Evolutionary conservation across 2,113 vertebrate genomes (phyloP).

Genomic region (Phycodurus eques): DNA sequence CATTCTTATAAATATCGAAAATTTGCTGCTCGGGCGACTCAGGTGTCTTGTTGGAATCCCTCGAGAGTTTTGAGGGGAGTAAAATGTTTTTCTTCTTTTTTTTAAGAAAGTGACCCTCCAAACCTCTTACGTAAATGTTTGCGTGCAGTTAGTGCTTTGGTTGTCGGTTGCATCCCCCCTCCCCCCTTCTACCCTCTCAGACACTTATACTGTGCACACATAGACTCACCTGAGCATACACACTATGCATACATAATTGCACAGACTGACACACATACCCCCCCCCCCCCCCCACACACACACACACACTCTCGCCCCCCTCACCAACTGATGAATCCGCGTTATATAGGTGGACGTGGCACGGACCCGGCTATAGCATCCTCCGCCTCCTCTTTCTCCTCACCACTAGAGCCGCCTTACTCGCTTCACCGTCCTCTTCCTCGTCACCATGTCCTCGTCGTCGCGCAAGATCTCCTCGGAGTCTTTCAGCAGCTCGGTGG

Average conservation of each 20-base stretch:
- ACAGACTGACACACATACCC: conserved; percentile 14
- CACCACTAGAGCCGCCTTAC: conserved; percentile 62
- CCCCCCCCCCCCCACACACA: conserved; percentile 6
- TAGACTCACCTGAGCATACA: conserved; percentile 23
- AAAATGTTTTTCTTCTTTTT: background rate
- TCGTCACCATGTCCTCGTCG: conserved; percentile 85
- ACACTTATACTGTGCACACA: conserved; percentile 31
- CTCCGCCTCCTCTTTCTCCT: conserved; percentile 64
- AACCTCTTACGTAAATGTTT: conserved; percentile 65
- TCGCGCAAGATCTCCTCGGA: conserved; percentile 93
- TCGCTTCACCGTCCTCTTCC: conserved; percentile 20
- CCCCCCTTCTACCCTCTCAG: background rate
- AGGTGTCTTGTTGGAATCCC: conserved; percentile 8
- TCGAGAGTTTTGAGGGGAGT: conserved; percentile 21
- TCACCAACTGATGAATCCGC: conserved; percentile 71
- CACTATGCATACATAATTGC: conserved; percentile 28
- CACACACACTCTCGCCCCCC: background rate
- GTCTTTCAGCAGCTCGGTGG: conserved; percentile 93
- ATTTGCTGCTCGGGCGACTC: background rate
- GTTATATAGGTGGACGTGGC: conserved; percentile 60
- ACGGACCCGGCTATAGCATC: conserved; percentile 63
- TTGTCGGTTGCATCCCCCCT: conserved; percentile 12
- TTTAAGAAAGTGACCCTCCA: conserved; percentile 29
- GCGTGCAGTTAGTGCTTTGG: conserved; percentile 62
- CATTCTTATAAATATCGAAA: background rate